phyloP scores from a whole-genome alignment of 1,140 invertebrate genomes.

The Mylabris phalerata region DNA sequence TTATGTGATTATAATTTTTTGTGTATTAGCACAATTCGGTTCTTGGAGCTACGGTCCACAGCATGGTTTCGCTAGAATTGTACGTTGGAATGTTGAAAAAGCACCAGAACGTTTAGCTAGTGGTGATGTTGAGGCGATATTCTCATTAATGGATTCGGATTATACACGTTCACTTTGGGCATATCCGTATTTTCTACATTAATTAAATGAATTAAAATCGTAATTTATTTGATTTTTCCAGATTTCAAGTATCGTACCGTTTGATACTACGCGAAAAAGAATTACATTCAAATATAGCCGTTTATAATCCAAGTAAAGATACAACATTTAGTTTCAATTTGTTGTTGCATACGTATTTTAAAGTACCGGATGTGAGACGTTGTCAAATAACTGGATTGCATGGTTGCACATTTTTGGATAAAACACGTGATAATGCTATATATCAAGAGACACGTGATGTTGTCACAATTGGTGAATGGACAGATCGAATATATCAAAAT shows the following conservation, averaged over 20 bases:
- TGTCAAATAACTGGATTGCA: conserved; percentile 87
- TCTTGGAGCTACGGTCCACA: conserved; percentile 88
- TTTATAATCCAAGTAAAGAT: conserved; percentile 87
- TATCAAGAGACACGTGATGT: conserved; percentile 83
- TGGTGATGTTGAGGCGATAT: conserved; percentile 85
- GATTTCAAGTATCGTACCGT: conserved; percentile 78
- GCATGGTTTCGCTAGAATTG: conserved; percentile 89
- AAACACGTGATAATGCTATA: conserved; percentile 76
- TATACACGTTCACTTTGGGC: conserved; percentile 92
- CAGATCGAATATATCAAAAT: conserved; percentile 88
- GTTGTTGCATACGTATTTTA: conserved; percentile 91
- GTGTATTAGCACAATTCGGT: conserved; percentile 80
- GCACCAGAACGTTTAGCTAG: conserved; percentile 75
- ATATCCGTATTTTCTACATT: conserved; percentile 58
- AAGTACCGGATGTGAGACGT: conserved; percentile 85
- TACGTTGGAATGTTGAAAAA: conserved; percentile 84
- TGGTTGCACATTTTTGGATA: conserved; percentile 88
- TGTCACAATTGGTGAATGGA: conserved; percentile 84
- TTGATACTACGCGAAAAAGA: conserved; percentile 85
- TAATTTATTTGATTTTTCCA: conserved; percentile 37
- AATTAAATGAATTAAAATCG: not conserved
- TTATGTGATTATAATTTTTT: conserved; percentile 15
- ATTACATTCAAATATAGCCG: conserved; percentile 84
- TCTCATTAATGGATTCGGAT: conserved; percentile 86
- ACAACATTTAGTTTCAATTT: conserved; percentile 87